Conservation (phyloP, 2,113 vertebrate species). For the Ceratotherium simum region DNA sequence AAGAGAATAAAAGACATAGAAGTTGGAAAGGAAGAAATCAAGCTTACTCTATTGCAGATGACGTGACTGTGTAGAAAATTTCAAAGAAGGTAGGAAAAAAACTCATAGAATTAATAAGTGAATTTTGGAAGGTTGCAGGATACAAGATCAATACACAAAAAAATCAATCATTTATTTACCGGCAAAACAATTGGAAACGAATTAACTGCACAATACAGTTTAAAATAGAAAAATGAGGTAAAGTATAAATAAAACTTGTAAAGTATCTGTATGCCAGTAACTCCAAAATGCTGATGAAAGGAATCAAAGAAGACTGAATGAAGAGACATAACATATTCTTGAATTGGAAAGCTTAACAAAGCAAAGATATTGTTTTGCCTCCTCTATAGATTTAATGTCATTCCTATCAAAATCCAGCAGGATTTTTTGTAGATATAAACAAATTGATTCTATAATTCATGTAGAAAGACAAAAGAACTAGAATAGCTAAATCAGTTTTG, state of each 20-base stretch:
- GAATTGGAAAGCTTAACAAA: not conserved
- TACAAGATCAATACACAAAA: not conserved
- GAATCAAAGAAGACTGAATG: not conserved
- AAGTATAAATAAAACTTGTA: not conserved
- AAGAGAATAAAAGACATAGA: no score
- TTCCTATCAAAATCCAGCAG: not conserved
- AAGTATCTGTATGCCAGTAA: not conserved
- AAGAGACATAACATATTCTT: not conserved
- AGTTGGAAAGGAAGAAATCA: not conserved
- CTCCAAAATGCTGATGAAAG: not conserved
- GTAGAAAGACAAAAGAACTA: not conserved
- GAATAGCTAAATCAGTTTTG: not conserved
- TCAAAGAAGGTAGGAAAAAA: not conserved
- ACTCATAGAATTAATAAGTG: not conserved
- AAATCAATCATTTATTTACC: not conserved
- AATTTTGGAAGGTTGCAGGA: not conserved
- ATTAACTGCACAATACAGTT: not conserved
- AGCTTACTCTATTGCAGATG: not conserved
- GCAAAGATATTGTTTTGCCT: not conserved
- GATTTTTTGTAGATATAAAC: not conserved
- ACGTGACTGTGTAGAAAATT: not conserved
- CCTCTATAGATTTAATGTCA: not conserved
- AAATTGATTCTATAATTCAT: not conserved
- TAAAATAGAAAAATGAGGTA: not conserved
- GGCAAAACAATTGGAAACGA: not conserved